Conservation (phyloP, 1,140 invertebrate genomes). For the Caerostris darwini region DNA sequence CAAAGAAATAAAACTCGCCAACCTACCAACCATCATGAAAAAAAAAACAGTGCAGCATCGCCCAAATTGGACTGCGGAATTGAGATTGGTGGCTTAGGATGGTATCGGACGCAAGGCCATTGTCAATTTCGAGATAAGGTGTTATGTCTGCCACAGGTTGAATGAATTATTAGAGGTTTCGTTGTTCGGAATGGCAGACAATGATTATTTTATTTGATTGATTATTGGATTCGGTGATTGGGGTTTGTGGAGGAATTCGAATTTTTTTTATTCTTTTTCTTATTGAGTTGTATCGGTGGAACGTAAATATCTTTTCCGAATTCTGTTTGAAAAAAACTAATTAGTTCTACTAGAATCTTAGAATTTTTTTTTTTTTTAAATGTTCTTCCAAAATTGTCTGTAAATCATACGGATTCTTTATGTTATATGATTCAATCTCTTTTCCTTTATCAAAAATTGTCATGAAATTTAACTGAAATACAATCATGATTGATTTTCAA, state of each 20-base stretch:
- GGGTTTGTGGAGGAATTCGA: background rate
- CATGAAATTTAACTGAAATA: too few species aligned
- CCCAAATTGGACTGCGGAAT: background rate
- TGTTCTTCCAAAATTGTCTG: too few species aligned
- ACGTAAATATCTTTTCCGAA: background rate
- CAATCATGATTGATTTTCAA: too few species aligned
- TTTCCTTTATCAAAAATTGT: too few species aligned
- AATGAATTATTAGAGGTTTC: constrained; percentile 26
- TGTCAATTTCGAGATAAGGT: constrained; percentile 12
- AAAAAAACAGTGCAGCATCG: background rate
- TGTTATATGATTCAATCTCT: too few species aligned
- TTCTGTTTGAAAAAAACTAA: background rate
- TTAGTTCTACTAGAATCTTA: too few species aligned
- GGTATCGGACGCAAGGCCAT: background rate
- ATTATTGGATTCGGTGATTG: background rate
- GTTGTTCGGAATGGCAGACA: background rate
- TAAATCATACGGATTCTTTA: too few species aligned
- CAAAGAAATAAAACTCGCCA: too few species aligned
- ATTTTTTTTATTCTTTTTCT: background rate
- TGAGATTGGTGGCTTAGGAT: background rate
- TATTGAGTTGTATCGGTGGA: background rate
- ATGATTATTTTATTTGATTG: constrained; percentile 23
- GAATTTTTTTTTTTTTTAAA: too few species aligned
- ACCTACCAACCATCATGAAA: background rate
- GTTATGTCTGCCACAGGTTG: background rate